Base-by-base conservation (phyloP, 2,888 invertebrate species). In the Pasiphila rectangulata region DNA sequence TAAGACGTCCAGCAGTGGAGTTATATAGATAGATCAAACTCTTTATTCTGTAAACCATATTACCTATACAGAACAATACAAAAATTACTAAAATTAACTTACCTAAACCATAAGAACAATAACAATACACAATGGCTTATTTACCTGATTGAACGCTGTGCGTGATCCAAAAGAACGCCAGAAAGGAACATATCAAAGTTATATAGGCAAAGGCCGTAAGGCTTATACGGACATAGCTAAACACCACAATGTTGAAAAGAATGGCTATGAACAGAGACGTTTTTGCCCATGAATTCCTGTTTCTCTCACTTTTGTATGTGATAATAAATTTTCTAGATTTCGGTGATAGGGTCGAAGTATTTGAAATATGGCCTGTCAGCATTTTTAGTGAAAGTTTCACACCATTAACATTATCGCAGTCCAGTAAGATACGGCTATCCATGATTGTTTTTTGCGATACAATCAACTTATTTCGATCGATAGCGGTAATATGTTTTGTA, bases 141-240 rank as follows among this genome's bases (percentile, higher is more conserved):
- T 39, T 47, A 86, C 87, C 87, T 71, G 84, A 82, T 47, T 87
- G 85, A 29, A 87, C 87, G 63, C 78, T 83, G 50, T 86, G 83
- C 2, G 85, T 83, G 13, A 87, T 64, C 86, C 86, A 87, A 61
- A 87, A 83, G 51, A 81, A 78, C 2, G 79, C 58, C 10, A 87
- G 56, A 45, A 82, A 79, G 1, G 79, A 71, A 51, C 81, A 62
- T 6, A 81, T 75, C 51, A 78, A 71, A 36, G 83, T 52, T 47
- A 82, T 83, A 10, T 83, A 58, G 38, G 72, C 55, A 35, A 80
- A 66, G 20, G 75, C 67, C 15, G 73, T 79, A n/a, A 83, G 9
- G 69, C 75, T 83, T 46, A 86, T 78, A 16, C 71, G 67, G 15
- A 83, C 61, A 37, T 75, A 84, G 34, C 61, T 63, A 15, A 84